Evolutionary conservation across 2,888 invertebrate genomes (phyloP).

Genomic region (Melitaea athalia): DNA sequence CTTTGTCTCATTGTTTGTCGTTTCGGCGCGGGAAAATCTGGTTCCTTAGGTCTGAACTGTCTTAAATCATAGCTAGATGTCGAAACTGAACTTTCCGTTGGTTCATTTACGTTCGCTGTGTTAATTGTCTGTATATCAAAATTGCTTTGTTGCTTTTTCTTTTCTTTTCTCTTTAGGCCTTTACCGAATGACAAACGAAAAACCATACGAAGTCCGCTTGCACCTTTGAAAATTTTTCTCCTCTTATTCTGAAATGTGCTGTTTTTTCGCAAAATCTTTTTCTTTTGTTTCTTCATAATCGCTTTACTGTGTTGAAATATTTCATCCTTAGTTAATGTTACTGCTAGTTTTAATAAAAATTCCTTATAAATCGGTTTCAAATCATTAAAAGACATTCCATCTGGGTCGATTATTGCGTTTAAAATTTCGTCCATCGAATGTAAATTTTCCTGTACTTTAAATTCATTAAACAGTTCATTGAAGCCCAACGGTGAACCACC

Average conservation of each 20-base stretch:
- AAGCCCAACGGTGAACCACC: slow-evolving; percentile 92
- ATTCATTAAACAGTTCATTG: slow-evolving; percentile 93
- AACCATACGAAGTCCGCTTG: slow-evolving; percentile 83
- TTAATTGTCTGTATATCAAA: slow-evolving; percentile 35
- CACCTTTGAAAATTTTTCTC: slow-evolving; percentile 83
- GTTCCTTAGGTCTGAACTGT: slow-evolving; percentile 83
- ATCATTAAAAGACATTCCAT: slow-evolving; percentile 96
- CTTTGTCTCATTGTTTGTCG: slow-evolving; percentile 69
- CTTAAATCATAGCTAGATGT: slow-evolving; percentile 84
- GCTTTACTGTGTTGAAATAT: slow-evolving; percentile 94
- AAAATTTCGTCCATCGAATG: slow-evolving; percentile 94
- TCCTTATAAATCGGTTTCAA: slow-evolving; percentile 95
- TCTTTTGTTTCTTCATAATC: slow-evolving; percentile 93
- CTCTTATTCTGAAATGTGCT: slow-evolving; percentile 82
- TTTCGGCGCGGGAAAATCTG: slow-evolving; percentile 66
- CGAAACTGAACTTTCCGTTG: slow-evolving; percentile 83
- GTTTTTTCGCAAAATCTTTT: slow-evolving; percentile 84
- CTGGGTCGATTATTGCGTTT: slow-evolving; percentile 93
- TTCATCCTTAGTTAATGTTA: slow-evolving; percentile 95
- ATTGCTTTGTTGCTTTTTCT: slow-evolving; percentile 48
- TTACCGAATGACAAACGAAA: slow-evolving; percentile 84
- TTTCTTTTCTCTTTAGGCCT: slow-evolving; percentile 64
- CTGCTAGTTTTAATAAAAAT: slow-evolving; percentile 91
- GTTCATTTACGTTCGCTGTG: slow-evolving; percentile 54
- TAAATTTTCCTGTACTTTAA: slow-evolving; percentile 92